Base-by-base conservation (phyloP, 2,113 vertebrate species). In the Menidia beryllina region DNA sequence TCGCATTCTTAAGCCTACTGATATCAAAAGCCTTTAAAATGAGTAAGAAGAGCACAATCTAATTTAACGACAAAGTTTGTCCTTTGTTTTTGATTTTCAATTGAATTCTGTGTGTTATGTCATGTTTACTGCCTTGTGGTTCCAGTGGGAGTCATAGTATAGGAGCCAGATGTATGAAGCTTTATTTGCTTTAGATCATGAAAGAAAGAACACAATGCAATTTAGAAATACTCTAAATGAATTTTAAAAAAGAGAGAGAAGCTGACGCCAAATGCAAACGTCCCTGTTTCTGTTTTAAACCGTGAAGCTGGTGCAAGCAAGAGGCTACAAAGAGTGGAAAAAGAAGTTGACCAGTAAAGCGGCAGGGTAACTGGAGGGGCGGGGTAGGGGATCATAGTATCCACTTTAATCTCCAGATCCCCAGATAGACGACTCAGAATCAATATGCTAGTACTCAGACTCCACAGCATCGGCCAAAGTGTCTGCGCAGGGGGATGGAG, bases 341-440 rank as follows among this genome's bases (percentile, higher is more conserved):
- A 51, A 41, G 76, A 27, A 20, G 55, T 67, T 61, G 57, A 79
- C 26, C 57, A 57, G 9, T 43, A 7, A 73, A 66, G 61, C 69
- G 21, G 53, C 70, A 45, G 74, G 30, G 78, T 85, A 86, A 88
- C 65, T 24, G 50, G 86, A 80, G 41, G 41, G 17, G 41, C 14
- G 17, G 76, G 80, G 51, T 69, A 20, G 74, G 67, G 69, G 51
- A 77, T 89, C 82, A 89, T 51, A 67, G 83, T 77, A 87, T 89
- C 87, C 88, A 83, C 90, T 91, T 87, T 86, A 91, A 91, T 76
- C 81, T 86, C 69, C 83, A n/a, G 72, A 76, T 87, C 86, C 87
- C 83, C 72, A 79, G 86, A 92, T 71, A 87, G 85, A 84, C 36
- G 62, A 89, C 67, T 78, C 86, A 63, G 56, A 90, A 93, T 93